Conservation (phyloP, 2,797 vertebrate genomes). For the Cirrhinus mrigala region DNA sequence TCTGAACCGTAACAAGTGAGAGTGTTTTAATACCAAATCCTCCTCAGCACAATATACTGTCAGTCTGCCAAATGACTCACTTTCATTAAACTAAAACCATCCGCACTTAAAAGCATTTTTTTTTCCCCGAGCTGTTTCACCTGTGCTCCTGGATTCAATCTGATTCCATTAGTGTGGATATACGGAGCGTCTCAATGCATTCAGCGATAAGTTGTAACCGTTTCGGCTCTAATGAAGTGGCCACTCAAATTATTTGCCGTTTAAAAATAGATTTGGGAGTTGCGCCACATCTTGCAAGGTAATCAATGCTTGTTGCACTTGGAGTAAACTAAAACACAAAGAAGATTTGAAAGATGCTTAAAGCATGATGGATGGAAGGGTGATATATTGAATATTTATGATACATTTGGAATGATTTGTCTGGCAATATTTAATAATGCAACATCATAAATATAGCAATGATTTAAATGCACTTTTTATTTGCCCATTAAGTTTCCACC, state of each 20-base stretch:
- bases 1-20: conserved; percentile 51
- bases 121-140: conserved; percentile 38
- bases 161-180: conserved; percentile 60
- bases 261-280: conserved; percentile 42
- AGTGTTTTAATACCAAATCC: conserved; percentile 53
- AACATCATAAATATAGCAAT: background rate
- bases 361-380: background rate
- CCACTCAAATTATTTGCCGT: conserved; percentile 52
- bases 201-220: conserved; percentile 47
- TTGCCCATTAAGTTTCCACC: background rate
- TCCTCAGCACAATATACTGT: conserved; percentile 57
- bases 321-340: background rate
- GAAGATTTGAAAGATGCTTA: background rate
- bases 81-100: conserved; percentile 60
- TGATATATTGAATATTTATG: background rate
- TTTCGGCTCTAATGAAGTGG: conserved; percentile 47
- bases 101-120: conserved; percentile 49
- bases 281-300: background rate
- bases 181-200: conserved; percentile 53
- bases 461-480: conserved; percentile 9
- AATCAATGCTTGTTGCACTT: background rate
- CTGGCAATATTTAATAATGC: background rate
- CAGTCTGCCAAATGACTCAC: conserved; percentile 55
- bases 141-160: conserved; percentile 49
- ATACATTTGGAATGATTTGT: background rate